Base-by-base conservation (phyloP, 2,888 invertebrate species). In the Antheraea yamamai region DNA sequence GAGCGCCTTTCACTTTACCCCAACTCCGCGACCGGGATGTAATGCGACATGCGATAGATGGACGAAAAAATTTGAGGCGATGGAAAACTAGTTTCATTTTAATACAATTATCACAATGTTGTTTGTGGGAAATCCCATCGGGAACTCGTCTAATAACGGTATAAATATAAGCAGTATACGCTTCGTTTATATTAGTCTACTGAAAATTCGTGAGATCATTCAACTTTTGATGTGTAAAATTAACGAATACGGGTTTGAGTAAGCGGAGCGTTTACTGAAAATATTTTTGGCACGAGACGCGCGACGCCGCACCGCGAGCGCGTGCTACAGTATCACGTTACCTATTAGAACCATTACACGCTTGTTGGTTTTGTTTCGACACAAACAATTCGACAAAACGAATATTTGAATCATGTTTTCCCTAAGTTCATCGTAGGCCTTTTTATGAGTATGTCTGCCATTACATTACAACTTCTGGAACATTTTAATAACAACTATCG, bases 211-310 rank as follows among this genome's bases (percentile, higher is more conserved):
- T 55, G 30, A 23, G 70, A 75, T 70, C 70, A 70, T 70, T 70
- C 70, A 70, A 70, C 70, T 70, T 70, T 70, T 70, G 39, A 26
- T 39, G 39, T 70, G 39, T 39, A 39, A 70, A 70, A 70, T 70
- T 70, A 70, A 23, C n/a, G 39, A 70, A 70, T 70, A 70, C 26
- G 4, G 70, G 39, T 39, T 70, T 39, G 70, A 18, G 70, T 70
- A 66, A 18, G 70, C 39, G 70, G 39, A 70, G n/a, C n/a, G 70
- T 18, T 70, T 39, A 23, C 20, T 70, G 70, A 39, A 30, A 70
- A 47, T 70, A 70, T 70, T 70, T 70, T 70, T 70, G 70, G 70
- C 64, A 66, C 64, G 64, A 66, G 64, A 30, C 26, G 30, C 20
- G 16, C 26, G 26, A 12, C 61, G 61, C 10, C 61, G 64, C 30